Percentiles rank a stretch among this genome's conserved stretches.
These are phyloP conservation scores for Druon quercuslanigerum DNA, from an alignment of 1,140 invertebrate species.

Conservation along the genomic window DNA sequence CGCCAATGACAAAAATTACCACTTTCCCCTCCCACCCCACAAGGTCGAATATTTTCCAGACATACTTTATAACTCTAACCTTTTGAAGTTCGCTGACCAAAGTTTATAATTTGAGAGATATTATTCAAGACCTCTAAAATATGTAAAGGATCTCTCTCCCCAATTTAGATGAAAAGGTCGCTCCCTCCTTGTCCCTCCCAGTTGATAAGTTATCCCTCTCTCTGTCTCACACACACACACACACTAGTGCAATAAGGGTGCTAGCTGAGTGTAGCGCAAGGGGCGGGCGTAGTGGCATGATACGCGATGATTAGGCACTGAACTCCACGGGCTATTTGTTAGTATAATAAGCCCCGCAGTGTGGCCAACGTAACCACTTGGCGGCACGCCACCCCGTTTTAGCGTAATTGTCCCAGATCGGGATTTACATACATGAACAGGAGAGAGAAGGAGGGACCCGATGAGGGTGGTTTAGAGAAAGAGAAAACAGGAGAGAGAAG, in stretches of 20 bases:
- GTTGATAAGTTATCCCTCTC: neutral
- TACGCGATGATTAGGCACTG: conserved; percentile 73
- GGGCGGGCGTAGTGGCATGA: conserved; percentile 64
- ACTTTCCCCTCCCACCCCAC: too few relatives aligned
- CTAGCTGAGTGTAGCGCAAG: neutral
- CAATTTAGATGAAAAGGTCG: neutral
- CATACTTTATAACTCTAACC: neutral
- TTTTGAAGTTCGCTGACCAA: neutral
- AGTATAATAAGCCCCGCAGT: conserved; percentile 75
- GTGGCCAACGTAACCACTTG: conserved; percentile 73
- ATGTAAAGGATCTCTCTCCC: neutral
- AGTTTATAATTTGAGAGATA: conserved; percentile 18
- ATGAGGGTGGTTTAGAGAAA: conserved; percentile 33
- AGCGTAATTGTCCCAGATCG: conserved; percentile 74
- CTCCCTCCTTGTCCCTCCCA: neutral
- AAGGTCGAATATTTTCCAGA: too few relatives aligned
- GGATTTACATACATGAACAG: conserved; percentile 70
- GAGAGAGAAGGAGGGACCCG: conserved; percentile 27
- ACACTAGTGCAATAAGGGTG: too few relatives aligned
- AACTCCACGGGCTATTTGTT: conserved; percentile 74
- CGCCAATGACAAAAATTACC: too few relatives aligned
- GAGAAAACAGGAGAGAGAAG: conserved; percentile 24
- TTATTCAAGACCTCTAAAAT: conserved; percentile 8
- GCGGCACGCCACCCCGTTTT: conserved; percentile 73
- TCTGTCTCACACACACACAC: too few relatives aligned